phyloP scores from a whole-genome alignment of 37 sponge, comb jelly and placozoan genomes.

The Crambe crambe region DNA sequence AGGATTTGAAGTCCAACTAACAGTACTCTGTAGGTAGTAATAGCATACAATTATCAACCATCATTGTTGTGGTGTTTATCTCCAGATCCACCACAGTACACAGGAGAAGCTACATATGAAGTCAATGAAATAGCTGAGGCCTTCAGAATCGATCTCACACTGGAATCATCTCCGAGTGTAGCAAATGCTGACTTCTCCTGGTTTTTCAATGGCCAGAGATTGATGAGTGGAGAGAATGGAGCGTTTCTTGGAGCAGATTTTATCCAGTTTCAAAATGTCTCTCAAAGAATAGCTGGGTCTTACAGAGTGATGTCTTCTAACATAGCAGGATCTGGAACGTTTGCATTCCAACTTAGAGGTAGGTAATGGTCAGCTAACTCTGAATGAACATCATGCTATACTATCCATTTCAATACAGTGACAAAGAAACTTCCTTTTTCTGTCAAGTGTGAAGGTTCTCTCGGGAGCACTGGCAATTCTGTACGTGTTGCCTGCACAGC shows the following conservation, averaged over 20 bases:
- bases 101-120: neutral
- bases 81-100: neutral
- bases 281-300: neutral
- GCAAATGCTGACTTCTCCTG: neutral
- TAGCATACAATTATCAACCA: too few relatives aligned
- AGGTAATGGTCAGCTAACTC: neutral
- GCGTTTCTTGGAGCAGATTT: neutral
- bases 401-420: too few relatives aligned
- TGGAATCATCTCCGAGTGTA: neutral
- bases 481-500: neutral
- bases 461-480: too few relatives aligned
- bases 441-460: too few relatives aligned
- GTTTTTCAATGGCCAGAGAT: neutral
- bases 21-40: too few relatives aligned
- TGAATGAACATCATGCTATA: too few relatives aligned
- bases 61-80: too few relatives aligned
- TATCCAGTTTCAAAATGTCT: neutral
- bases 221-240: neutral
- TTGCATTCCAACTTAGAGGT: neutral
- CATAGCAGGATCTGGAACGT: neutral
- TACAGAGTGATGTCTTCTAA: neutral
- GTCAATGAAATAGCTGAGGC: neutral
- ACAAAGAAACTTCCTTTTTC: too few relatives aligned
- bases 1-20: too few relatives aligned
- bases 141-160: neutral